These are phyloP conservation scores for Rhinogobius similis DNA, from an alignment of 2,113 vertebrate species.

Conservation along the genomic window DNA sequence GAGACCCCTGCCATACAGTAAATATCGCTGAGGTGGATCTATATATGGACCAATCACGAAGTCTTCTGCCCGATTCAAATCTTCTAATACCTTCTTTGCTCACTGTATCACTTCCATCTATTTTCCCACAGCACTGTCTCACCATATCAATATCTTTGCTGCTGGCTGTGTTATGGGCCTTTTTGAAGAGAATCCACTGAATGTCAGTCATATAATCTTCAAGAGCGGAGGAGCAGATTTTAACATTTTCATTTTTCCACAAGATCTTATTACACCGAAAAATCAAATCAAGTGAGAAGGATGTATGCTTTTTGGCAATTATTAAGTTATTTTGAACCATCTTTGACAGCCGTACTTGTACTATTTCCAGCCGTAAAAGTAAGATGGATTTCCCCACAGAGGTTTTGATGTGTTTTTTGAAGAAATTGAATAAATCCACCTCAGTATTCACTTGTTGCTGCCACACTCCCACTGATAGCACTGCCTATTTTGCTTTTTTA, in stretches of 20 bases:
- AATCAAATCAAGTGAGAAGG: neutral
- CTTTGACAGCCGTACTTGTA: neutral
- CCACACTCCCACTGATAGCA: too few relatives aligned
- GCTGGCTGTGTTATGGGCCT: slow-evolving; percentile 1
- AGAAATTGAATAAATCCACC: neutral
- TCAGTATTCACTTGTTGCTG: neutral
- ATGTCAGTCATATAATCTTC: neutral
- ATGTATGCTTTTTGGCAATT: neutral
- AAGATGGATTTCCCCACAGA: neutral
- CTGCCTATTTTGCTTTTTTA: neutral
- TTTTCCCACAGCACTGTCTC: neutral
- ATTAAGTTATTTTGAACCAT: neutral
- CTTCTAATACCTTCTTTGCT: neutral
- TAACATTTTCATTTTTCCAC: neutral
- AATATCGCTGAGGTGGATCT: neutral
- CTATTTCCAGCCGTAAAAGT: neutral
- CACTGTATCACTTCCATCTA: neutral
- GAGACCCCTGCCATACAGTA: neutral
- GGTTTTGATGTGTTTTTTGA: neutral
- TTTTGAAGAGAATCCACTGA: neutral
- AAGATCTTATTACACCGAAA: neutral
- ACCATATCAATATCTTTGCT: slow-evolving; percentile 1
- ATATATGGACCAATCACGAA: neutral
- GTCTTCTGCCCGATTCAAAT: neutral
- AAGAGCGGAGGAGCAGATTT: neutral